Base-by-base conservation (phyloP, 2,113 vertebrate species). In the Aldabrachelys gigantea region DNA sequence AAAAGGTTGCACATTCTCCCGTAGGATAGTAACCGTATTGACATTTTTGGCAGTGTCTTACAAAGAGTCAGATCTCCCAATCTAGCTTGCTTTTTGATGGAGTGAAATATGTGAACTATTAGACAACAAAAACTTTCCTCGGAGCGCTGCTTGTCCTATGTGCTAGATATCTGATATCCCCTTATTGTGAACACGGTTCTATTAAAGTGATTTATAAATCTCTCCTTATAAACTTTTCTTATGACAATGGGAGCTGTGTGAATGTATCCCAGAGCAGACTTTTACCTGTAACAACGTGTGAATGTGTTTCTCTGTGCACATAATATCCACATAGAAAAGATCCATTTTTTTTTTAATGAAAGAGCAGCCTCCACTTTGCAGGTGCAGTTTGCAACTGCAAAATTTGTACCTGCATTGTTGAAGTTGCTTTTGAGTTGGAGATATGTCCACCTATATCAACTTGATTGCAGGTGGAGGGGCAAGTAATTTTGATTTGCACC, bases 1-100 rank as follows among this genome's bases (percentile, higher is more conserved):
- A 95, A 93, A 92, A 92, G 91, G 93, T 97, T 95, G 91, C 88
- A 91, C 29, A 80, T 95, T 95, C 94, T 94, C 93, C 94, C 91
- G 0, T 86, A 96, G 91, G 93, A 94, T 95, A 92, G 85, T 84
- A 97, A 94, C 87, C 94, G 90, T 95, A 96, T 92, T 95, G 94
- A 91, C 49, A 87, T 49, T 69, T 89, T 94, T 97, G 90, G 91
- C 93, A 94, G 57, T 56, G 47, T 94, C 90, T 72, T 91, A 93
- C 80, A 1, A 78, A 90, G 88, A 97, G 76, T 92, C 44, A 41
- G 80, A 91, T 91, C 80, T 91, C 79, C 76, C 91, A 95, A 92
- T 89, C 75, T 3, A 24, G 0, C 25, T 89, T 78, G 57, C 72
- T 91, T 76, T 53, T 95, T 91, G 83, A 44, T 53, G 82, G 75